phyloP scores from a whole-genome alignment of 2,888 invertebrate species.

The Ceratothoa steindachneri region DNA sequence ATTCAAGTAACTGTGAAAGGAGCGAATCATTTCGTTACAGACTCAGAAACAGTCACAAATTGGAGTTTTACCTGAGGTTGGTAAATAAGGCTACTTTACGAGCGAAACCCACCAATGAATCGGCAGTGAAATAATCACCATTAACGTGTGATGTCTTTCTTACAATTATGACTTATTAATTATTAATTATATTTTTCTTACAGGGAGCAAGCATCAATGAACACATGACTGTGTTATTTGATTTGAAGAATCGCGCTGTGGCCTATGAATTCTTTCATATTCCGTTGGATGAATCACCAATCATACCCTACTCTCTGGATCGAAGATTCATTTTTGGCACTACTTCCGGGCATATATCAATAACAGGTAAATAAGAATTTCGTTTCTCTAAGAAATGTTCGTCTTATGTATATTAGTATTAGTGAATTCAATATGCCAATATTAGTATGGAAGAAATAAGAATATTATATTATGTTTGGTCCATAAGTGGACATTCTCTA shows the following conservation, averaged over 20 bases:
- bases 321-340: slow-evolving; percentile 92
- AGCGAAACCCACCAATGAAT: too few species aligned
- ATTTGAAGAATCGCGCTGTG: slow-evolving; percentile 85
- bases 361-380: slow-evolving; percentile 55
- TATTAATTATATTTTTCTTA: not conserved
- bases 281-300: slow-evolving; percentile 86
- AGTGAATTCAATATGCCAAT: too few species aligned
- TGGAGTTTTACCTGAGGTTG: slow-evolving; percentile 38
- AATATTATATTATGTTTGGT: too few species aligned
- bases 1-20: slow-evolving; percentile 33
- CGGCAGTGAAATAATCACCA: too few species aligned
- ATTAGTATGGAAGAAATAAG: too few species aligned
- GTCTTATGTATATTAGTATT: too few species aligned
- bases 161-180: too few species aligned
- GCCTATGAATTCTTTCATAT: slow-evolving; percentile 93
- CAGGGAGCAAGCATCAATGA: slow-evolving; percentile 84
- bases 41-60: slow-evolving; percentile 30
- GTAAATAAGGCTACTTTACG: too few species aligned
- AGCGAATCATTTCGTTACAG: slow-evolving; percentile 31
- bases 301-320: slow-evolving; percentile 83
- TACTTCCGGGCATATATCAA: slow-evolving; percentile 62
- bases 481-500: too few species aligned
- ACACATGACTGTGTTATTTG: slow-evolving; percentile 85
- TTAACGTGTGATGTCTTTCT: too few species aligned
- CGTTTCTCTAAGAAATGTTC: too few species aligned